phyloP scores from a whole-genome alignment of 2,888 invertebrate genomes.

The Nebria brevicollis region DNA sequence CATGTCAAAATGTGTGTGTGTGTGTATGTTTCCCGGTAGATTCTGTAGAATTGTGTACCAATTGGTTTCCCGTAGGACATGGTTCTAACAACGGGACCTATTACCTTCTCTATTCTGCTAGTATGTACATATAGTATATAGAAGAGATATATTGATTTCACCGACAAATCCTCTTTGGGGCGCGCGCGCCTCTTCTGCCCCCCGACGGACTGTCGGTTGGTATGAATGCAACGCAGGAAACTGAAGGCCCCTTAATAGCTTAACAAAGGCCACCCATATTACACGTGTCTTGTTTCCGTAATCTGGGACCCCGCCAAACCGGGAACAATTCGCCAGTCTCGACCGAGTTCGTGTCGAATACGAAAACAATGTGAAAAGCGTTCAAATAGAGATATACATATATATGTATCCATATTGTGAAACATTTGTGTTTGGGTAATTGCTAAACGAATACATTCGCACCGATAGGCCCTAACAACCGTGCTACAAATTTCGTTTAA shows the following conservation, averaged over 20 bases:
- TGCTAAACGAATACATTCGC: background rate
- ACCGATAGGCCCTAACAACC: background rate
- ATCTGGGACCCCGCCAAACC: slow-evolving; percentile 34
- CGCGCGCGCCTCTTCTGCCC: background rate
- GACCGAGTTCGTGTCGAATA: background rate
- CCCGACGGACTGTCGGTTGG: background rate
- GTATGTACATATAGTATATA: background rate
- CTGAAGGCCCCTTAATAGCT: slow-evolving; percentile 37
- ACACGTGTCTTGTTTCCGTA: slow-evolving; percentile 48
- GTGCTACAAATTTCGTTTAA: background rate
- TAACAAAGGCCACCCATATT: slow-evolving; percentile 47
- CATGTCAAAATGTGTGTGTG: background rate
- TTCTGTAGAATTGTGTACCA: slow-evolving; percentile 22
- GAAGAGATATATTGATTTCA: slow-evolving; percentile 46
- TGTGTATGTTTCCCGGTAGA: background rate
- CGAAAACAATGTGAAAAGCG: background rate
- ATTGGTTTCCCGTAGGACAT: slow-evolving; percentile 45
- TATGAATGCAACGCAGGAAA: slow-evolving; percentile 33
- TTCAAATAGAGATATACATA: background rate
- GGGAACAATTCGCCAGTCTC: background rate
- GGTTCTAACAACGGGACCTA: slow-evolving; percentile 37
- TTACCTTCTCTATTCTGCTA: background rate
- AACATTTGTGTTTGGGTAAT: background rate
- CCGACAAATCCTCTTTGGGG: slow-evolving; percentile 38
- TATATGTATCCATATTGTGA: background rate